These are phyloP conservation scores for Epinephelus malabaricus DNA, from an alignment of 2,797 vertebrate genomes.

Conservation along the genomic window DNA sequence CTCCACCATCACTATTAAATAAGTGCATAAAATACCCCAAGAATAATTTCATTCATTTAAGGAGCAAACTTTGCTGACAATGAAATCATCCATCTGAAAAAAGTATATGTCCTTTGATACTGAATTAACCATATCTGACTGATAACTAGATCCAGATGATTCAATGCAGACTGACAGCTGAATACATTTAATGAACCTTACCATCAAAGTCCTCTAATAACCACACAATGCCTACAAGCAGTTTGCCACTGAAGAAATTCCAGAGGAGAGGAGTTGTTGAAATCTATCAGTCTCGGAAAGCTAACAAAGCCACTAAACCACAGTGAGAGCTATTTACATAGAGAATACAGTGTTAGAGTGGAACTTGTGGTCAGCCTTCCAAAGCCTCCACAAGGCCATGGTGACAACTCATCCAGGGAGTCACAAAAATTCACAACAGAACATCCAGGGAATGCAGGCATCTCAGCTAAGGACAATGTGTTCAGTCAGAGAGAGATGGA, in stretches of 20 bases:
- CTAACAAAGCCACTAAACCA: conserved; percentile 9
- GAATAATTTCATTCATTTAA: not conserved
- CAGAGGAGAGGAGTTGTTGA: conserved; percentile 9
- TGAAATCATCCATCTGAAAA: not conserved
- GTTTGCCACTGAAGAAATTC: conserved; percentile 8
- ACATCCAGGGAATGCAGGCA: not conserved
- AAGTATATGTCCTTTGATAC: not conserved
- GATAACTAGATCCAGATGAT: not conserved
- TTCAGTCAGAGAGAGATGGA: conserved; percentile 6
- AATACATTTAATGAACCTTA: not conserved
- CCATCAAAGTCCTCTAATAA: not conserved
- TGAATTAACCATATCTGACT: not conserved
- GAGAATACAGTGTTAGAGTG: not conserved
- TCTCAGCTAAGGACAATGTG: conserved; percentile 1
- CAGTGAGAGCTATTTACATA: not conserved
- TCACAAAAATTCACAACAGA: not conserved
- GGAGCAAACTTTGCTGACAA: not conserved
- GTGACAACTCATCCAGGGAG: conserved; percentile 18
- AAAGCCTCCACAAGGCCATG: conserved; percentile 4
- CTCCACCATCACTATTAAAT: too few relatives aligned
- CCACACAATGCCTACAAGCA: not conserved
- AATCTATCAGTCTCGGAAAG: conserved; percentile 7
- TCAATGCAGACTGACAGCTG: not conserved
- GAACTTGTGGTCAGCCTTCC: conserved; percentile 5
- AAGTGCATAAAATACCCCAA: too few relatives aligned